A percentile compares a stretch with the other conserved stretches of the same genome.
Evolutionary conservation across 1,140 invertebrate species (phyloP).

Genomic region (Trypoxylus dichotomus): DNA sequence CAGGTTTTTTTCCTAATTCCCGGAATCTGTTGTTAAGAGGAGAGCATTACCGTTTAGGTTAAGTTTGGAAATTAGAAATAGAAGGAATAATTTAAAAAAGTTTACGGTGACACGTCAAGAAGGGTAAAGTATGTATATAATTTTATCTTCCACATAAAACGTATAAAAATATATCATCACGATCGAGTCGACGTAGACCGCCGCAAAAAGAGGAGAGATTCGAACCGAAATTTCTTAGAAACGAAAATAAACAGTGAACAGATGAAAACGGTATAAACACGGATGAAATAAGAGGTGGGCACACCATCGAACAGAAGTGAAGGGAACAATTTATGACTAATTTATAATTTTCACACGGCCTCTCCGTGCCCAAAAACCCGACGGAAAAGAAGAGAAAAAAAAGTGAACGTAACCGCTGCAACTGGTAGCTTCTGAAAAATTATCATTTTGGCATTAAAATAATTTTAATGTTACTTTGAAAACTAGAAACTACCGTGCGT

Average conservation of each 20-base stretch:
- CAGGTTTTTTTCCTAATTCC: slow-evolving; percentile 1
- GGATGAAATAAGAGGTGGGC: not conserved
- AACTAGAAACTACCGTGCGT: not conserved
- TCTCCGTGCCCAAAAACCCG: not conserved
- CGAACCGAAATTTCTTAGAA: not conserved
- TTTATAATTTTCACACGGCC: not conserved
- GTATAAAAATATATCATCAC: not conserved
- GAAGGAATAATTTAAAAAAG: not conserved
- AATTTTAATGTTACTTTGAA: not conserved
- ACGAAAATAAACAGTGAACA: not conserved
- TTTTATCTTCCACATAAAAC: not conserved
- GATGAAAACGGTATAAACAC: not conserved
- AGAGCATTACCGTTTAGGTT: not conserved
- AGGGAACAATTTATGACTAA: slow-evolving; percentile 2
- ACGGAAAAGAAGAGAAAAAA: not conserved
- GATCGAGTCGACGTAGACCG: too few species aligned
- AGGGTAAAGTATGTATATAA: not conserved
- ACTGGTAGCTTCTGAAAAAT: not conserved
- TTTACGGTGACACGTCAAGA: not conserved
- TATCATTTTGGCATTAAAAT: not conserved
- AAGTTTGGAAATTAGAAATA: slow-evolving; percentile 3
- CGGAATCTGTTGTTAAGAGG: not conserved
- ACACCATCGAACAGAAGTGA: not conserved
- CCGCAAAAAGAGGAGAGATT: not conserved
- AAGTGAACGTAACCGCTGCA: not conserved